Evolutionary conservation across 2,797 vertebrate genomes (phyloP), one percentile per base, ranked within the genome.

Genomic region (Micromesistius poutassou): DNA sequence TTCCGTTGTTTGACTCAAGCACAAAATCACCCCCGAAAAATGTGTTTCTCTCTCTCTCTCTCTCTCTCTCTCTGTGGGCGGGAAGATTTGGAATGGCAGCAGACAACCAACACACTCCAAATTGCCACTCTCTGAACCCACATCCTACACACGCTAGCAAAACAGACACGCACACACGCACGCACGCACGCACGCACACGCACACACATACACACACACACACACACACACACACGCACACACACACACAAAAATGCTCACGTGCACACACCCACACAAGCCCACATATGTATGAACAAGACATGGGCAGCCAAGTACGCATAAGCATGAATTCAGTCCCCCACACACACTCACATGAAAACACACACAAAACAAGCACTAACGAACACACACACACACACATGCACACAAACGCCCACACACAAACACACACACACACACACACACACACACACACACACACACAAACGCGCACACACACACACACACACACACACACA

Each of bases 201-300:
- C 22, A 22, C 30, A 76, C 30, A 68, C 66, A 76, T 5, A 62
- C 68, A 73, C 42, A 73, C 25, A 73, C 16, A 78, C 55, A 74
- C 55, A 78, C 31, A 68, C 35, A 35, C n/a, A 46, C 38, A 35
- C 28, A 77, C 30, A 28, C 36, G 33, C n/a, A 62, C 35, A 31
- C 31, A 62, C 35, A 30, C 55, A 74, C 74, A 76, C 14, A 70
- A 7, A 50, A 12, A 33, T 71, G 14, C 46, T 50, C 46, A 50
- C 16, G 46, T 50, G 46, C 46, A 50, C 46, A 50, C 46, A 50
- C 46, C 30, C 72, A 74, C 36, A 73, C 50, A 71, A 30, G 30
- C 22, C 30, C 74, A 79, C 19, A n/a, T 71, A 50, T 50, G 46
- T 50, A 50, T 50, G 46, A 50, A 50, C 16, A 50, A 50, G 13